phyloP scores from a whole-genome alignment of 2,797 vertebrate species.

The Lagodon rhomboides region DNA sequence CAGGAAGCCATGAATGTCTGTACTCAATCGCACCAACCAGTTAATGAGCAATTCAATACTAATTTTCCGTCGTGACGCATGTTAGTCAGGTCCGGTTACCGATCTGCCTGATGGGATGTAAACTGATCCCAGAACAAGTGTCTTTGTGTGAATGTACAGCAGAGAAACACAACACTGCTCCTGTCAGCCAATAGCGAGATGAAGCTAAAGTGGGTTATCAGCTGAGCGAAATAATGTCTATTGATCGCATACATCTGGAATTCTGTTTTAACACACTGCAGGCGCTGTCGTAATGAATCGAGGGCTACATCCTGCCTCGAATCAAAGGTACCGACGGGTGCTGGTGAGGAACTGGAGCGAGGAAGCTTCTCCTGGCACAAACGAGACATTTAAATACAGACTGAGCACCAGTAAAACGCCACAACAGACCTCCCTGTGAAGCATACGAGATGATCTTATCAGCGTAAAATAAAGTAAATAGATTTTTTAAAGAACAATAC shows the following conservation, averaged over 20 bases:
- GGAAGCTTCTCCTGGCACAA: neutral
- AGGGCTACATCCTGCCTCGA: neutral
- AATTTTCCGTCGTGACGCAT: neutral
- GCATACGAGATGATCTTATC: neutral
- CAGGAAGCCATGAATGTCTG: neutral
- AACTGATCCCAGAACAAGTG: neutral
- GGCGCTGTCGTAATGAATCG: neutral
- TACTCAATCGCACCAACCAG: neutral
- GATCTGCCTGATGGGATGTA: neutral
- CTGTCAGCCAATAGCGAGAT: neutral
- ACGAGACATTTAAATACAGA: neutral
- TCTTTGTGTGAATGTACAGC: neutral
- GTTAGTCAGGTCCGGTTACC: neutral
- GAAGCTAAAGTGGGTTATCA: neutral
- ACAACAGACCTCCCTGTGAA: neutral
- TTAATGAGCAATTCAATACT: neutral
- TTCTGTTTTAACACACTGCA: neutral
- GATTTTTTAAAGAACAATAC: conserved; percentile 16
- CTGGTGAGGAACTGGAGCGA: neutral
- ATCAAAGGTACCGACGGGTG: neutral
- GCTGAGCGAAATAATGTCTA: neutral
- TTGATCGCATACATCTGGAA: neutral
- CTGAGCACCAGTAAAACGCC: neutral
- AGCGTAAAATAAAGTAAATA: neutral
- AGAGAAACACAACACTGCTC: neutral